phyloP scores from a whole-genome alignment of 2,797 vertebrate species.

The Dipus sagitta region DNA sequence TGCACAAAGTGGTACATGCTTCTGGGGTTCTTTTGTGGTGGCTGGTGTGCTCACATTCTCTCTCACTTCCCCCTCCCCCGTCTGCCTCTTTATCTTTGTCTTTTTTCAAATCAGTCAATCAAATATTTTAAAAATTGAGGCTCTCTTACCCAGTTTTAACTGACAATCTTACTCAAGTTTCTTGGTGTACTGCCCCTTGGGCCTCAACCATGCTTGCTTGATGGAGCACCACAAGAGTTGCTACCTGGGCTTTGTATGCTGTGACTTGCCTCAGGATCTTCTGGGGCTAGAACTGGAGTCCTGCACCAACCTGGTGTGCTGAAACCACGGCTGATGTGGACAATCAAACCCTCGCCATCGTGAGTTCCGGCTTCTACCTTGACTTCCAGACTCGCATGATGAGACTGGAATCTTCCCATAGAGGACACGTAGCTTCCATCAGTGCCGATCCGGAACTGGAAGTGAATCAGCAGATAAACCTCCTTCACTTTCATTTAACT shows the following conservation, averaged over 20 bases:
- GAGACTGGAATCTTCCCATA: not conserved
- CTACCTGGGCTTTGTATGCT: not conserved
- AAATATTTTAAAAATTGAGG: not conserved
- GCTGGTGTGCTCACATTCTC: no score
- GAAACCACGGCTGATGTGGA: not conserved
- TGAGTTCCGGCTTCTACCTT: not conserved
- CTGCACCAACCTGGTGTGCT: not conserved
- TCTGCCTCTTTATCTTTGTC: no score
- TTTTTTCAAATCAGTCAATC: no score
- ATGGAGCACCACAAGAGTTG: not conserved
- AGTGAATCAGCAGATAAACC: not conserved
- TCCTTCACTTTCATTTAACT: not conserved
- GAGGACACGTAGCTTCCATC: not conserved
- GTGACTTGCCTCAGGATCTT: not conserved
- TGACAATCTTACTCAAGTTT: not conserved
- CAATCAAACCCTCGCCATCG: not conserved
- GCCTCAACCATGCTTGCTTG: not conserved
- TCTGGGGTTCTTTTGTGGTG: no score
- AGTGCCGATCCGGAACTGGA: not conserved
- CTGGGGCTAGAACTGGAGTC: not conserved
- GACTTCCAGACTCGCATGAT: not conserved
- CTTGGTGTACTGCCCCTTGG: not conserved
- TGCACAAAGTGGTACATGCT: no score
- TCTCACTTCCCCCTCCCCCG: no score
- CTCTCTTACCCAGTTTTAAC: not conserved